Evolutionary conservation across 1,140 invertebrate species (phyloP).

Genomic region (Cydia fagiglandana): DNA sequence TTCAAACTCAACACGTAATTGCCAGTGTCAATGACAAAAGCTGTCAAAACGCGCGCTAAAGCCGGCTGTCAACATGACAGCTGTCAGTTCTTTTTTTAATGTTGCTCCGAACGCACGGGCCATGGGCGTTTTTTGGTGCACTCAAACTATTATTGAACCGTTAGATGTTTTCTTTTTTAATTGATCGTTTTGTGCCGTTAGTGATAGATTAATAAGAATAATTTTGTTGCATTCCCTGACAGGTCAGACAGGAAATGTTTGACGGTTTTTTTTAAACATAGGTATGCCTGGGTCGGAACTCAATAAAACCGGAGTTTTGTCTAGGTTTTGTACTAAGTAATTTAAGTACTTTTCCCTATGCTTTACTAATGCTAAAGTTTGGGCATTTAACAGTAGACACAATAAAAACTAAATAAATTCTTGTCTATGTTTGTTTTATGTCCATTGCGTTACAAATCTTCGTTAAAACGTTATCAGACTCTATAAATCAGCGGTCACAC

Average conservation of each 20-base stretch:
- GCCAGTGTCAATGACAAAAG: constrained; percentile 27
- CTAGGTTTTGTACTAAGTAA: background rate
- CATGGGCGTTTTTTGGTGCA: constrained; percentile 17
- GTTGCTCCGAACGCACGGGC: background rate
- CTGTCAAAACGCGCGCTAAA: constrained; percentile 33
- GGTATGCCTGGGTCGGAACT: background rate
- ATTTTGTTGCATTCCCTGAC: background rate
- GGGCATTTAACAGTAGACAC: background rate
- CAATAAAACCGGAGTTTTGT: too few relatives aligned
- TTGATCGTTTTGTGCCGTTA: constrained; percentile 7
- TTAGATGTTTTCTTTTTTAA: constrained; percentile 21
- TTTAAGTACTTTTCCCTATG: too few relatives aligned
- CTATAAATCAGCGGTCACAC: constrained; percentile 22
- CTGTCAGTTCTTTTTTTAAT: constrained; percentile 28
- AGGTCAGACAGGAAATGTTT: background rate
- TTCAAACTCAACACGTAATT: constrained; percentile 30
- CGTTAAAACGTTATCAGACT: background rate
- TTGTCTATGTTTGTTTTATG: background rate
- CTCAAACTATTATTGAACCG: constrained; percentile 21
- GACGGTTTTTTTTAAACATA: background rate
- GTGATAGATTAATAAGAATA: background rate
- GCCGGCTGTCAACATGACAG: constrained; percentile 34
- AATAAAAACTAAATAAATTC: background rate
- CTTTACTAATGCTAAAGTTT: too few relatives aligned
- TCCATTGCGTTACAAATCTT: background rate